Conservation (phyloP, 2,888 invertebrate genomes). For the Hermaeophaga mercurialis region DNA sequence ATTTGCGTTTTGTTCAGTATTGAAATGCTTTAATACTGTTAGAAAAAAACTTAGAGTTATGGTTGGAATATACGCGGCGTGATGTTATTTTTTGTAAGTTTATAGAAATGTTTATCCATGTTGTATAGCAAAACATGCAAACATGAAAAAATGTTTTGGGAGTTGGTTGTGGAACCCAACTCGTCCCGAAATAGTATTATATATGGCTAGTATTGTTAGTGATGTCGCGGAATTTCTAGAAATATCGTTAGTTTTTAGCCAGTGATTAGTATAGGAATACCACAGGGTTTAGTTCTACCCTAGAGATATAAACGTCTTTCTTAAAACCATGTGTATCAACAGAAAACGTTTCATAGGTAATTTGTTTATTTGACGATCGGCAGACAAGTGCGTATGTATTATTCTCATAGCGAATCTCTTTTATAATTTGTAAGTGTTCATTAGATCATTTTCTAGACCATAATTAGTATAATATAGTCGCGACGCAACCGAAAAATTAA, state of each 20-base stretch:
- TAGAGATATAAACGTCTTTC: conserved; percentile 51
- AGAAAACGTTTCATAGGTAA: conserved; percentile 32
- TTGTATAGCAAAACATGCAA: conserved; percentile 42
- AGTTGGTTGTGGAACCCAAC: conserved; percentile 26
- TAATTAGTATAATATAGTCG: too few species aligned
- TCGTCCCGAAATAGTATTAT: conserved; percentile 34
- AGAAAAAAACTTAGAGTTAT: conserved; percentile 43
- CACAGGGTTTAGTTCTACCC: conserved; percentile 60
- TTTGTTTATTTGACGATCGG: conserved; percentile 24
- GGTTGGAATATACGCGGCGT: conserved; percentile 47
- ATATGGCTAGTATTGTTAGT: conserved; percentile 55
- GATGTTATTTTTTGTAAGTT: conserved; percentile 57
- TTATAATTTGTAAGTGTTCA: conserved; percentile 23
- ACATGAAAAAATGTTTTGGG: conserved; percentile 17
- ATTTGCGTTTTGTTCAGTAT: conserved; percentile 51
- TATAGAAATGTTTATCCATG: conserved; percentile 52
- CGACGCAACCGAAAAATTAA: too few species aligned
- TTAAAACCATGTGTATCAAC: conserved; percentile 31
- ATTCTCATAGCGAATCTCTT: conserved; percentile 37
- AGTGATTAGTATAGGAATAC: conserved; percentile 57
- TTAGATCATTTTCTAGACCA: not conserved
- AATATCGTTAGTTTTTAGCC: conserved; percentile 52
- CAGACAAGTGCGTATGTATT: conserved; percentile 36
- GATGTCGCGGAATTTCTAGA: conserved; percentile 53
- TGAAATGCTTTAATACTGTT: conserved; percentile 55